Evolutionary conservation across 92 coral and sea anemone species (phyloP), one percentile per base, ranked within the genome.

Genomic region (Heteractis magnifica): DNA sequence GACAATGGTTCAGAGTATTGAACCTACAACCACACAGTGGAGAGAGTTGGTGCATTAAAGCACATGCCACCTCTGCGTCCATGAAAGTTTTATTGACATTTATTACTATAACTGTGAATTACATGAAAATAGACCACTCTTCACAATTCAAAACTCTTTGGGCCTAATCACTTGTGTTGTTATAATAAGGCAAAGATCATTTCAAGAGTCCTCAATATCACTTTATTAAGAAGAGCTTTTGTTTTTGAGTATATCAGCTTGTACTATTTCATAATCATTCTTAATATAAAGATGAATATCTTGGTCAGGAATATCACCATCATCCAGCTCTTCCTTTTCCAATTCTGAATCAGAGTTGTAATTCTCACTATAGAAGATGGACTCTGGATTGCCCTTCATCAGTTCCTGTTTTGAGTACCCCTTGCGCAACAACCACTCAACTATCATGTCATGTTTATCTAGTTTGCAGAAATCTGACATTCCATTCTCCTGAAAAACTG

Each of bases 291-390:
- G 81, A 49, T 90, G 89, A 72, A 93, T 83, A n/a, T 89, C 91
- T 51, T 20, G n/a, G 6, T 93, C 92, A 52, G 86, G 83, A 48
- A 93, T 93, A 78, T 93, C 97, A 18, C 77, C 75, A 49, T 91
- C 92, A 87, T 91, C 92, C 5, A 91, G 90, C 13, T 93, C 94
- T n/a, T 77, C 78, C 53, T 90, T 44, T 23, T 89, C 97, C 13
- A 87, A 87, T 2, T 90, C 86, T 8, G 89, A 75, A 11, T 81
- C 92, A 19, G 77, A 79, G 5, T 65, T 76, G 9, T 62, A 34
- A 6, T 44, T 59, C 73, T 51, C 71, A 34, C 78, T 80, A 34
- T 76, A 34, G 11, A 88, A 81, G 72, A 89, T 86, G 10, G 92
- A 77, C 78, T 93, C 92, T 62, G 89, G 91, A 78, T 83, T 85